Percentiles rank a stretch among this genome's conserved stretches.
Evolutionary conservation across 2,888 invertebrate genomes (phyloP).

Genomic region (Spodoptera exigua): DNA sequence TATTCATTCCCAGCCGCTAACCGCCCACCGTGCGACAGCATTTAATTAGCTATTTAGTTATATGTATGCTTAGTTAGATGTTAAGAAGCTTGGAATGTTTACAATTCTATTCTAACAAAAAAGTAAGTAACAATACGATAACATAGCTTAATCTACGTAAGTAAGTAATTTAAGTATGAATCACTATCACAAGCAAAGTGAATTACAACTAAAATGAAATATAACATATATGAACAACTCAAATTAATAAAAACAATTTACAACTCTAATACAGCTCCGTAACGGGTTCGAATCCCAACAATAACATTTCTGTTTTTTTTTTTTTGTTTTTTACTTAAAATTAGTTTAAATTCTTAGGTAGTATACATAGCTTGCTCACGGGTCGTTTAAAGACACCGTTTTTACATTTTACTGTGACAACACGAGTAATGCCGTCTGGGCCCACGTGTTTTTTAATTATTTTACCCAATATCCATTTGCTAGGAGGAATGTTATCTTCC

Average conservation of each 20-base stretch:
- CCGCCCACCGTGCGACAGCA: too few relatives aligned
- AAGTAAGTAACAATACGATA: not conserved
- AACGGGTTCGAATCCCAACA: not conserved
- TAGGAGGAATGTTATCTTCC: conserved; percentile 29
- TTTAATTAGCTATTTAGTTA: too few relatives aligned
- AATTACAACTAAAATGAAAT: not conserved
- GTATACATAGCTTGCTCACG: conserved; percentile 16
- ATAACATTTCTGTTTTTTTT: too few relatives aligned
- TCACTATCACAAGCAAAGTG: not conserved
- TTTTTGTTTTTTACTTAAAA: not conserved
- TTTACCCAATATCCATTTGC: conserved; percentile 27
- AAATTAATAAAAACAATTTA: not conserved
- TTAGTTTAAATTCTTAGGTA: conserved; percentile 12
- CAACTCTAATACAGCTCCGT: not conserved
- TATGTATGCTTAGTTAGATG: not conserved
- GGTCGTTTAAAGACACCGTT: conserved; percentile 18
- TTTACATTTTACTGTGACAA: conserved; percentile 12
- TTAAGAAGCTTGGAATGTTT: not conserved
- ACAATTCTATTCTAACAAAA: not conserved
- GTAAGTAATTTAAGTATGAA: not conserved
- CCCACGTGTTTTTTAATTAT: conserved; percentile 22
- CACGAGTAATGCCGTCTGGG: conserved; percentile 14
- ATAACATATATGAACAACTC: not conserved
- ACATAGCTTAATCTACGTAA: not conserved
- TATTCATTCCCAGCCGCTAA: too few relatives aligned